Percentiles rank a stretch among this genome's conserved stretches.
Evolutionary conservation across 2,113 vertebrate genomes (phyloP).

Genomic region (Bettongia penicillata): DNA sequence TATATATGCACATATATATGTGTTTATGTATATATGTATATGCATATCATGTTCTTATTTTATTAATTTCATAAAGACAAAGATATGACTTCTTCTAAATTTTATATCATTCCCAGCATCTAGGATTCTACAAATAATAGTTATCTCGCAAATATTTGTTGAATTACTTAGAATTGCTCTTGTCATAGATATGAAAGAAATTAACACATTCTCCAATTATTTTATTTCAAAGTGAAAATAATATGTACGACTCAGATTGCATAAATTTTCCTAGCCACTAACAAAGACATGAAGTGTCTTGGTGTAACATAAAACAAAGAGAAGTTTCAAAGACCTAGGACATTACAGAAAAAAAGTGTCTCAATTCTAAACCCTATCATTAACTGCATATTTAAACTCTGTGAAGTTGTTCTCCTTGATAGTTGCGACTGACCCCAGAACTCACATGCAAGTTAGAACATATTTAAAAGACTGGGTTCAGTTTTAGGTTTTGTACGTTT

Average conservation of each 20-base stretch:
- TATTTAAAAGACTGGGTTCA: neutral
- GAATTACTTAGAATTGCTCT: neutral
- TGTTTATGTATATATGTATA: neutral
- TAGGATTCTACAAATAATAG: neutral
- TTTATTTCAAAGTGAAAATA: neutral
- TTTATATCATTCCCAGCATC: neutral
- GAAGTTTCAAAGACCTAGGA: neutral
- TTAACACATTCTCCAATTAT: neutral
- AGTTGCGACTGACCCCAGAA: neutral
- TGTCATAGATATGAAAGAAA: neutral
- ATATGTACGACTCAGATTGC: neutral
- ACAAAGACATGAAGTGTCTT: neutral
- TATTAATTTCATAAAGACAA: neutral
- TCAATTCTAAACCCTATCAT: neutral
- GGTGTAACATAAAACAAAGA: neutral
- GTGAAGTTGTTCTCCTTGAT: neutral
- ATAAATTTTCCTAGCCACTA: neutral
- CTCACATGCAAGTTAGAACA: neutral
- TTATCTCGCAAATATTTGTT: neutral
- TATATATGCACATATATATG: too few species aligned
- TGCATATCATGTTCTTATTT: neutral
- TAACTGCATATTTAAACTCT: too few species aligned
- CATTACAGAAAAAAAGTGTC: neutral
- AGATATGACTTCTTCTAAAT: neutral
- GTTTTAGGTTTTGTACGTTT: neutral